Evolutionary conservation across 2,797 vertebrate genomes (phyloP).

Genomic region (Anisognathus igniventris): DNA sequence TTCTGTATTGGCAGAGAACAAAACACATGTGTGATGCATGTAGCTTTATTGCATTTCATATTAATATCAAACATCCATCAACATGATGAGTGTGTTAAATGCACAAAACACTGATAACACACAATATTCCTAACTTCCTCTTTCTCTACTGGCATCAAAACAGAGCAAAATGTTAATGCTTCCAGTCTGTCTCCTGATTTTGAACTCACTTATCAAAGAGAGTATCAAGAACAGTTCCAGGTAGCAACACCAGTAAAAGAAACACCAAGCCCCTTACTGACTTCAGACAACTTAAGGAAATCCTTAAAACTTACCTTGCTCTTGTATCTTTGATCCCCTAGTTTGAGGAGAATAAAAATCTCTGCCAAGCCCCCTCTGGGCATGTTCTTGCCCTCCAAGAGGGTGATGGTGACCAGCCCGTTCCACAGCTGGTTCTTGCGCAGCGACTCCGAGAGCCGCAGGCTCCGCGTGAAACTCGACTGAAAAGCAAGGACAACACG

Average conservation of each 20-base stretch:
- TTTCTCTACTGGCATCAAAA: background rate
- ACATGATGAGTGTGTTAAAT: background rate
- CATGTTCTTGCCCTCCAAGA: conserved; percentile 89
- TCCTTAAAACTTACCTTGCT: conserved; percentile 85
- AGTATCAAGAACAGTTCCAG: background rate
- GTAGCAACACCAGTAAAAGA: background rate
- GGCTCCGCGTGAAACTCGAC: conserved; percentile 65
- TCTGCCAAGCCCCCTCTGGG: conserved; percentile 80
- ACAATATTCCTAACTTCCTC: background rate
- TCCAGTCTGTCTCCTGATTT: background rate
- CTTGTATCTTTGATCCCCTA: conserved; percentile 91
- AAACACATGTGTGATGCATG: background rate
- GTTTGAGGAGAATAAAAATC: conserved; percentile 87
- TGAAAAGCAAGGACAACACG: background rate
- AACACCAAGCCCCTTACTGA: background rate
- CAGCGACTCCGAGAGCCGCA: conserved; percentile 71
- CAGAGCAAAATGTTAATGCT: background rate
- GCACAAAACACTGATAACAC: background rate
- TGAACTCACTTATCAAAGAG: background rate
- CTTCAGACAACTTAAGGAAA: background rate
- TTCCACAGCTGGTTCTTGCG: conserved; percentile 89
- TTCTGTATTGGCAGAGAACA: background rate
- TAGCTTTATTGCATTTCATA: background rate
- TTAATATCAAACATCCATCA: background rate
- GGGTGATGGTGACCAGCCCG: conserved; percentile 81